phyloP scores from a whole-genome alignment of 2,113 vertebrate species.

The Balaeniceps rex region DNA sequence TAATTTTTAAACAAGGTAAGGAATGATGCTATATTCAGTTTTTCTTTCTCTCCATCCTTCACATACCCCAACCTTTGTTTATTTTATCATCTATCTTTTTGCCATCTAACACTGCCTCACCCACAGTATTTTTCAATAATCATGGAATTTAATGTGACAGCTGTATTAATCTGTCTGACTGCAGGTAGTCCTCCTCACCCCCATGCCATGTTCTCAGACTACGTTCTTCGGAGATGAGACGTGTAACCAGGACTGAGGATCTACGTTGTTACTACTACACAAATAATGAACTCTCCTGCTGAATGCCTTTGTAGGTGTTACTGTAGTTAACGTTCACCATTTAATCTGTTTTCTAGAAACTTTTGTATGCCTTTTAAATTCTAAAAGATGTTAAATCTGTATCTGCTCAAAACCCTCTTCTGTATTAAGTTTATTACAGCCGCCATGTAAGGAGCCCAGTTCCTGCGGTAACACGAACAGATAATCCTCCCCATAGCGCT shows the following conservation, averaged over 20 bases:
- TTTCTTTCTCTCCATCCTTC: background rate
- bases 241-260: background rate
- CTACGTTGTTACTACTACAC: background rate
- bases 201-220: background rate
- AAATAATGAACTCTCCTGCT: background rate
- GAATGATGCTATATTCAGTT: background rate
- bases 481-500: background rate
- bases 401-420: background rate
- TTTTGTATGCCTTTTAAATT: background rate
- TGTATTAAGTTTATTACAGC: background rate
- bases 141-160: background rate
- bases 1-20: background rate
- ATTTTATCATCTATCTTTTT: background rate
- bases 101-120: background rate
- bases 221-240: background rate
- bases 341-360: background rate
- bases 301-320: background rate
- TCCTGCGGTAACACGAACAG: rapidly evolving
- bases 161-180: background rate
- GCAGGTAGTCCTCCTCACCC: background rate
- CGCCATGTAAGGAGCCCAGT: background rate
- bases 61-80: background rate
- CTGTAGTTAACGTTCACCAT: background rate
- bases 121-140: background rate
- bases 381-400: background rate